Base-by-base conservation (phyloP, 2,113 vertebrate species). In the Ornithorhynchus anatinus region DNA sequence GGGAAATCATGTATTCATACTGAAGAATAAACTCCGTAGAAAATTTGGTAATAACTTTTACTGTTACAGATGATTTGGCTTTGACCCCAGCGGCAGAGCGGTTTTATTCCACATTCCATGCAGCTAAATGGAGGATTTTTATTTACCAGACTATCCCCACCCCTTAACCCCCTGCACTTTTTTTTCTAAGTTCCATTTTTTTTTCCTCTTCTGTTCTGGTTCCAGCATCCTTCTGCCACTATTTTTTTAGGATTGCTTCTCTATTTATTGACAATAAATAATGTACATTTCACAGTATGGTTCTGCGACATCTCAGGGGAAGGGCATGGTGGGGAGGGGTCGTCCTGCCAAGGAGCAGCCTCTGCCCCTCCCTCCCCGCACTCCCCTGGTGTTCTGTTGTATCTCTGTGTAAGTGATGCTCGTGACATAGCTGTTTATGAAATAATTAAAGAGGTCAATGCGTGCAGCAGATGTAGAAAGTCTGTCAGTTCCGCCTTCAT, bases 391-490 rank as follows among this genome's bases (percentile, higher is more conserved):
- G 73, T 90, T 80, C 86, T 93, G 90, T 95, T 94, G 92, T 92
- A 92, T 92, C 92, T 94, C 91, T 93, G 94, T 94, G 93, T 94
- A 91, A 93, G 93, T 94, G 94, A 95, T 90, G 91, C 94, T 95
- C 92, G 91, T 95, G 92, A 96, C 95, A 95, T 95, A 93, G 93
- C 92, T 97, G 94, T 96, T 93, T 92, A 92, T 95, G 91, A 91
- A 95, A 90, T 94, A 93, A 93, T 90, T 91, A 92, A 93, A 85
- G 72, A 92, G 92, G 95, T 95, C 95, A 94, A 93, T 96, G 95
- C 92, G 91, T 95, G 93, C 95, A 95, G 96, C 96, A 94, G 91
- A 95, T 96, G 96, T 97, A 98, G 96, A 93, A 95, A 91, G 92
- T 95, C 93, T 91, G 91, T 93, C 94, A 94, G 93, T 95, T 92